Base-by-base conservation (phyloP, 2,113 vertebrate species). In the Protomyctophum bolini region DNA sequence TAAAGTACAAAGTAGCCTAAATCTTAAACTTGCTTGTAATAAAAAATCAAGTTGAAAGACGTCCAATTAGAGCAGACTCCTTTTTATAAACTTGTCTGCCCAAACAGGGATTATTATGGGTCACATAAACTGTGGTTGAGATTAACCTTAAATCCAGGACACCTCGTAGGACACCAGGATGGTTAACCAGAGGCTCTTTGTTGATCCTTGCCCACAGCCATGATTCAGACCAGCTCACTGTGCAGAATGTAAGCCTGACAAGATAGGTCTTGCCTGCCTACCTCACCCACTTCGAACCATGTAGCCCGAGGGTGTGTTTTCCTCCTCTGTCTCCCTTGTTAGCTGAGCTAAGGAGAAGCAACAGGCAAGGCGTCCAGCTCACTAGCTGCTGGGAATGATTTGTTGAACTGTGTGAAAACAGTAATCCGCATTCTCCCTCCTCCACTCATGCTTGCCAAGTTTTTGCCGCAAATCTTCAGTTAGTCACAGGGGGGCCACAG, bases 121-220 rank as follows among this genome's bases (percentile, higher is more conserved):
- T 47, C 58, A 52, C 69, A 2, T 81, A 86, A 84, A 75, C 82
- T 79, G 76, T 71, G 77, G 77, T 84, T 59, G 10, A 51, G 60
- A 64, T 64, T 33, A 10, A 41, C 55, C 11, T 46, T 33, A 12
- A 58, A 63, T 0, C 63, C 29, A 33, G 3, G 69, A 47, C 6
- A 9, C 70, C 58, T 82, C 59, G 21, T 54, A 81, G 41, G 3
- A 12, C 56, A 29, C 68, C 68, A 4, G 28, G 6, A 15, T 33
- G 85, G 85, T 85, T 84, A 83, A 84, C 81, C 88, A 76, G 73
- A 77, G 9, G 11, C 46, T 74, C 68, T 67, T 41, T 83, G 79
- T 76, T 65, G 21, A 73, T 64, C 58, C 74, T 50, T 21, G 69
- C 56, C 74, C 76, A 21, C 70, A 47, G 21, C 65, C 59, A 6